A percentile compares a stretch with the other conserved stretches of the same genome.
Conservation (phyloP, 2,797 vertebrate species). For the Periparus ater region DNA sequence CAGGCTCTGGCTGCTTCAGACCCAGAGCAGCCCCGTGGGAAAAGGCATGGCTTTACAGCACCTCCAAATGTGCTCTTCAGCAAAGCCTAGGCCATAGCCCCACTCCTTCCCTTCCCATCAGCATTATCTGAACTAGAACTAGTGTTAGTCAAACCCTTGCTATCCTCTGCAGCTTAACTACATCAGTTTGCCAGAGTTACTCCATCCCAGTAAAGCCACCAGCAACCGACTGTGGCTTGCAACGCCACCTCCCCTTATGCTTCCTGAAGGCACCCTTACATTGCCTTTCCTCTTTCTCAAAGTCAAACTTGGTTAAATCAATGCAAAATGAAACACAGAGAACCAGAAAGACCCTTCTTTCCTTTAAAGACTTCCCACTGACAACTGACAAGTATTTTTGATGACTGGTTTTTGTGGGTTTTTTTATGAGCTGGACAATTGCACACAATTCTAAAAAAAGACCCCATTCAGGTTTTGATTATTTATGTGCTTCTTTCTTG, state of each 20-base stretch:
- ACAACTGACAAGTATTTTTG: not conserved
- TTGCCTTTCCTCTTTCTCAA: not conserved
- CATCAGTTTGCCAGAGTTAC: not conserved
- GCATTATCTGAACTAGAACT: not conserved
- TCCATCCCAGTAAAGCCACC: not conserved
- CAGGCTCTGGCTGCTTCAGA: accelerated
- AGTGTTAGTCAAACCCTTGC: not conserved
- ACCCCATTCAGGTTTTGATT: not conserved
- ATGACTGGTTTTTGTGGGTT: accelerated
- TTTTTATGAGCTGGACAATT: not conserved
- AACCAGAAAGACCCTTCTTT: not conserved
- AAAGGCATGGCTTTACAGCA: accelerated
- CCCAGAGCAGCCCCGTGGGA: not conserved
- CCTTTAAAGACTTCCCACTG: not conserved
- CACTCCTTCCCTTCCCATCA: not conserved
- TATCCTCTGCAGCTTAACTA: not conserved
- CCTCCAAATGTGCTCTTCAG: not conserved
- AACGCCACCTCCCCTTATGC: not conserved
- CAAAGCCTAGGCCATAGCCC: not conserved
- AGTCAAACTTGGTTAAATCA: not conserved
- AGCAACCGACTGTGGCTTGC: accelerated
- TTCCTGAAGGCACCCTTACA: not conserved
- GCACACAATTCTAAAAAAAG: accelerated
- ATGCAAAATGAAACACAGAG: not conserved
- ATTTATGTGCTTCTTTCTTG: not conserved